Evolutionary conservation across 2,888 invertebrate species (phyloP).

Genomic region (Bedellia somnulentella): DNA sequence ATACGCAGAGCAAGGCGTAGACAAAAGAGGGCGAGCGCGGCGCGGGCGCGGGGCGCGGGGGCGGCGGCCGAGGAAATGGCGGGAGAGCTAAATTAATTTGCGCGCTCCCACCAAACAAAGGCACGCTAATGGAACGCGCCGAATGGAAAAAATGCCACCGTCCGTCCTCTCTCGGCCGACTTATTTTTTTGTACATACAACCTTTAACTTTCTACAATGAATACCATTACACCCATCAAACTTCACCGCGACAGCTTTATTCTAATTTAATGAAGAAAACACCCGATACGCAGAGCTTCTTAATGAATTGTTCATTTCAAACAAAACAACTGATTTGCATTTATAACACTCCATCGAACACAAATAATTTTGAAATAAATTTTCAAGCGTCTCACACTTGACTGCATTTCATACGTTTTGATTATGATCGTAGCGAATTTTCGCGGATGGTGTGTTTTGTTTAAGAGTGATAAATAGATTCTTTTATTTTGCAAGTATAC

Average conservation of each 20-base stretch:
- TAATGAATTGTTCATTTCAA: slow-evolving; percentile 36
- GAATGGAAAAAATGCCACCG: slow-evolving; percentile 63
- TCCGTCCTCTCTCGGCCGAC: slow-evolving; percentile 57
- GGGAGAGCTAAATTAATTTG: slow-evolving; percentile 63
- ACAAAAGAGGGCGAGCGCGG: slow-evolving; percentile 54
- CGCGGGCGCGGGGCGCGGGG: slow-evolving; percentile 15
- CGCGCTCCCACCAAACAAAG: slow-evolving; percentile 62
- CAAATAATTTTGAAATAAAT: no score
- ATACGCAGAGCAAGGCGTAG: slow-evolving; percentile 60
- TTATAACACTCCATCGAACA: no score
- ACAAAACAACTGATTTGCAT: slow-evolving; percentile 23
- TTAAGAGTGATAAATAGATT: no score
- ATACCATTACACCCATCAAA: slow-evolving; percentile 56
- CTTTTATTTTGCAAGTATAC: no score
- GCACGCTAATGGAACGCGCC: slow-evolving; percentile 62
- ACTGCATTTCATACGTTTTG: slow-evolving; percentile 16
- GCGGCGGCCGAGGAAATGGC: slow-evolving; percentile 44
- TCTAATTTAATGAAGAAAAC: slow-evolving; percentile 47
- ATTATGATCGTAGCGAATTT: slow-evolving; percentile 28
- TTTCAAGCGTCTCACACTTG: no score
- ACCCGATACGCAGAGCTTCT: slow-evolving; percentile 27
- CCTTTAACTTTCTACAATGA: slow-evolving; percentile 59
- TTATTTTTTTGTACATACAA: slow-evolving; percentile 55
- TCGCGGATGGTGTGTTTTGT: no score
- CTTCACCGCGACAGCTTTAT: slow-evolving; percentile 42